phyloP scores from a whole-genome alignment of 2,888 invertebrate genomes.

The Metallyticus violacea region DNA sequence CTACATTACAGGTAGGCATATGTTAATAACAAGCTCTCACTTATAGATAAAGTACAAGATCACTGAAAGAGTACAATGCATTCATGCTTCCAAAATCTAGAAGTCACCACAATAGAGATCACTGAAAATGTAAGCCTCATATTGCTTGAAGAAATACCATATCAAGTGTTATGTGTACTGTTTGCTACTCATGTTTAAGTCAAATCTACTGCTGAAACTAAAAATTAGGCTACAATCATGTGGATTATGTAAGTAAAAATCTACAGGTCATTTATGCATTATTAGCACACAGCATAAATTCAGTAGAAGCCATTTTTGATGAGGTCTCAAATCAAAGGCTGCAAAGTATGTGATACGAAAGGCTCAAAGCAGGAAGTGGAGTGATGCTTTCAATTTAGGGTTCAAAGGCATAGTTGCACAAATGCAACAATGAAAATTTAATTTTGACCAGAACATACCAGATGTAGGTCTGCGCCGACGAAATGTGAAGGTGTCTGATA shows the following conservation, averaged over 20 bases:
- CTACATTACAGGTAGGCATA: not conserved
- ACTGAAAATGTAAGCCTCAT: not conserved
- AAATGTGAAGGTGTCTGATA: slow-evolving; percentile 1
- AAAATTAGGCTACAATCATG: not conserved
- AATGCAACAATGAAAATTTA: not conserved
- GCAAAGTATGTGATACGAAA: not conserved
- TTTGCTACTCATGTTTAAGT: not conserved
- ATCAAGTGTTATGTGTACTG: not conserved
- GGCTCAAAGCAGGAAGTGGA: not conserved
- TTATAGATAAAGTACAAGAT: not conserved
- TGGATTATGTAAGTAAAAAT: not conserved
- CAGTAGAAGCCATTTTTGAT: not conserved
- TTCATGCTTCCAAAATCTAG: not conserved
- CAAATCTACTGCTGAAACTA: not conserved
- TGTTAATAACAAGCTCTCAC: not conserved
- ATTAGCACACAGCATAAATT: not conserved
- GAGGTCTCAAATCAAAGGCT: not conserved
- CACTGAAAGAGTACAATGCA: not conserved
- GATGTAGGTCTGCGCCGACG: not conserved
- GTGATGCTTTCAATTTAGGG: no score
- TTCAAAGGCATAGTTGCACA: not conserved
- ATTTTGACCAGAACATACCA: not conserved
- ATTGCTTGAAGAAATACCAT: not conserved
- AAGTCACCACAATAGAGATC: not conserved
- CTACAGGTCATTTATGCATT: not conserved